Conservation (phyloP, 2,113 vertebrate genomes). For the Dendrocopos noguchii region DNA sequence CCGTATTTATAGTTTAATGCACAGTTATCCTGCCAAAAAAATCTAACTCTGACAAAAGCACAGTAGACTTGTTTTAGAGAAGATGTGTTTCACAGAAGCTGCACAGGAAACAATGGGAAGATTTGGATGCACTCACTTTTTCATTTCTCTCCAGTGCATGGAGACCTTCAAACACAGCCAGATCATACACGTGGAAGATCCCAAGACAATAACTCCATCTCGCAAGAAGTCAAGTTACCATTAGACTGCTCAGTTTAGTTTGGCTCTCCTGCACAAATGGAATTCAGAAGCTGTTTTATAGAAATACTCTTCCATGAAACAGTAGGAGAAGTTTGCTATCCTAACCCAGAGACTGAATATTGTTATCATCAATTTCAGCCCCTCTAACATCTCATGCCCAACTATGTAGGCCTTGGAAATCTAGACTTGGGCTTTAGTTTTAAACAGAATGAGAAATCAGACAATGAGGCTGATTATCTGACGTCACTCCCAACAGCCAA, state of each 20-base stretch:
- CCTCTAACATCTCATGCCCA: neutral
- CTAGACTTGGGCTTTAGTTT: neutral
- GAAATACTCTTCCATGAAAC: neutral
- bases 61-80: neutral
- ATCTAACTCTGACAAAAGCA: neutral
- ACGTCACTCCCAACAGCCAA: neutral
- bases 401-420: neutral
- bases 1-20: neutral
- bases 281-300: neutral
- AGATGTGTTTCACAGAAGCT: neutral
- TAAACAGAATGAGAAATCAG: neutral
- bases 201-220: rapidly evolving
- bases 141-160: neutral
- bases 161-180: neutral
- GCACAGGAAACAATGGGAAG: neutral
- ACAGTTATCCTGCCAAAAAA: neutral
- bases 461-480: neutral
- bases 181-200: rapidly evolving
- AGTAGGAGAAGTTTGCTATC: neutral
- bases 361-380: neutral
- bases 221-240: neutral
- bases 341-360: rapidly evolving
- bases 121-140: neutral
- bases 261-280: neutral
- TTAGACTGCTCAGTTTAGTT: neutral